Evolutionary conservation across 1,140 invertebrate species (phyloP), one percentile per base, ranked within the genome.

Genomic region (Neodiprion pinetum): DNA sequence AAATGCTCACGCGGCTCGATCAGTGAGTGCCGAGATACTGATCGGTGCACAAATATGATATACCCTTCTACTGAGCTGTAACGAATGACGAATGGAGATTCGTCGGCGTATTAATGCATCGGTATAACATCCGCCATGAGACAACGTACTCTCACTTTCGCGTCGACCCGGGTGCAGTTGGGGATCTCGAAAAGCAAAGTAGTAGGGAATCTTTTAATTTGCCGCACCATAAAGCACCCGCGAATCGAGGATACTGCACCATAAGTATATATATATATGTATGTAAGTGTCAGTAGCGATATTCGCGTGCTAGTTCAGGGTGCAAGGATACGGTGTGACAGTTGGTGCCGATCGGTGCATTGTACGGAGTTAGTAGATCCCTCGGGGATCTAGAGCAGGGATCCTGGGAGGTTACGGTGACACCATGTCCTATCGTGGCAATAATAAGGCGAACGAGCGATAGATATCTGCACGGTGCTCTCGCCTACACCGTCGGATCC

Each of bases 121-220:
- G 7, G 23, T 21, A 69, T 69, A 69, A 69, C 40, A 69, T 7
- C 12, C 67, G 11, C 67, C 21, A 21, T 21, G 67, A 69, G 67
- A 9, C 17, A 23, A 11, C 21, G 67, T 11, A 14, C 17, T 69
- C 67, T 12, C 67, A 47, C 28, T 21, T 14, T 61, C 9, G 5
- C 53, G 80, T 80, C 80, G 83, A 86, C 85, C 83, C 72, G 82
- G 85, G 84, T 82, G 82, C 82, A 84, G 83, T 85, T 85, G 84
- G 82, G 80, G 80, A 83, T 61, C 53, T 40, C 28, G 2, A 40
- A 5, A 17, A 81, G 74, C 76, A 77, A 72, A 83, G 67, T 21
- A 84, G 82, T 75, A 87, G 87, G 85, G 86, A 88, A 89, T 89
- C 87, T 88, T 88, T 89, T 88, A 89, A 89, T 89, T 89, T 89